These are phyloP conservation scores for Andrena trimmerana DNA, from an alignment of 2,888 invertebrate genomes.

Conservation along the genomic window DNA sequence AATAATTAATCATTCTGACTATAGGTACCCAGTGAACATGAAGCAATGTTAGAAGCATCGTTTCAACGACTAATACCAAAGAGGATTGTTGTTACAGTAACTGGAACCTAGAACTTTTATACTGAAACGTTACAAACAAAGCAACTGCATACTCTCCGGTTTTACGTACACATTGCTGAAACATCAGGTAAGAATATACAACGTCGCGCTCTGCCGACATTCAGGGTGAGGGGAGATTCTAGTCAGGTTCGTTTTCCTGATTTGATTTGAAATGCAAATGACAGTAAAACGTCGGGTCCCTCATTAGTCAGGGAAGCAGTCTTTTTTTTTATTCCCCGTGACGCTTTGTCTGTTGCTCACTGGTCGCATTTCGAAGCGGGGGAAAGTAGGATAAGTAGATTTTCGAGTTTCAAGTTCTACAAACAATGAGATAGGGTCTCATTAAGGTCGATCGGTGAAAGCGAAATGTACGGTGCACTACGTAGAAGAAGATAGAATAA, in stretches of 20 bases:
- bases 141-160: not conserved
- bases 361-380: slow-evolving; percentile 6
- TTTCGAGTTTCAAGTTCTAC: slow-evolving; percentile 18
- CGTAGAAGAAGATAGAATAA: not conserved
- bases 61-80: no score
- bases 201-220: slow-evolving; percentile 5
- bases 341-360: slow-evolving; percentile 29
- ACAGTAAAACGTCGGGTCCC: slow-evolving; percentile 65
- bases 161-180: not conserved
- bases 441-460: slow-evolving; percentile 38
- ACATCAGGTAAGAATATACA: slow-evolving; percentile 20
- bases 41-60: no score
- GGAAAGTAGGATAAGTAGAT: slow-evolving; percentile 1
- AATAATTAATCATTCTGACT: no score
- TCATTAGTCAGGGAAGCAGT: slow-evolving; percentile 59
- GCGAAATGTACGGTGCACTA: not conserved
- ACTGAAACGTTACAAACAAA: not conserved
- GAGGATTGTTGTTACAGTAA: no score
- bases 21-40: no score
- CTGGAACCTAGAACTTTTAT: not conserved
- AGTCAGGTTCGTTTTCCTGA: slow-evolving; percentile 65
- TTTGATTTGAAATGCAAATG: slow-evolving; percentile 72
- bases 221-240: slow-evolving; percentile 38
- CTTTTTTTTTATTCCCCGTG: slow-evolving; percentile 24
- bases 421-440: slow-evolving; percentile 10